Percentiles rank a stretch among this genome's conserved stretches.
phyloP scores from a whole-genome alignment of 1,140 invertebrate species.

The Panagrolaimus sp. region DNA sequence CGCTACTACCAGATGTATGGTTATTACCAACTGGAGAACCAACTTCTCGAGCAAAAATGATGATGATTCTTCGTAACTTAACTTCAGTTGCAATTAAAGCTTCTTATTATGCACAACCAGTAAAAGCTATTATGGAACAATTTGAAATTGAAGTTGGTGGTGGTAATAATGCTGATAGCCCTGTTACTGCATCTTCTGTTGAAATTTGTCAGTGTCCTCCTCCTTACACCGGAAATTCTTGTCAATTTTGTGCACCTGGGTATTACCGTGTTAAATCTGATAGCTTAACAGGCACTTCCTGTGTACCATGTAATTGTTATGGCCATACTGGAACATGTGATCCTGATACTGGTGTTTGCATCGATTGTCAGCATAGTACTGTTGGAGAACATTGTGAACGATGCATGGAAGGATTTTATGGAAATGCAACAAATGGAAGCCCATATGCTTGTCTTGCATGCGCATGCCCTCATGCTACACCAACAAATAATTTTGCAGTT shows the following conservation, averaged over 20 bases:
- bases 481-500: conserved; percentile 71
- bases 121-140: conserved; percentile 62
- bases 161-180: conserved; percentile 29
- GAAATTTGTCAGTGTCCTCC: conserved; percentile 86
- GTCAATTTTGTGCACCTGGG: conserved; percentile 83
- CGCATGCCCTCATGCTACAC: conserved; percentile 82
- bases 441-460: conserved; percentile 88
- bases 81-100: conserved; percentile 76
- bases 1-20: conserved; percentile 67
- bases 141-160: conserved; percentile 52
- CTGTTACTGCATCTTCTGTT: conserved; percentile 68
- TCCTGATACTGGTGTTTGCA: conserved; percentile 80
- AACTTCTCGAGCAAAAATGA: conserved; percentile 78
- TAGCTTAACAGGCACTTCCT: conserved; percentile 74
- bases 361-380: conserved; percentile 83
- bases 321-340: conserved; percentile 83
- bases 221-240: conserved; percentile 80
- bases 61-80: conserved; percentile 79
- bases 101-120: conserved; percentile 72
- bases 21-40: conserved; percentile 61
- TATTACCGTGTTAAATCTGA: conserved; percentile 70
- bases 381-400: conserved; percentile 74
- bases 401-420: conserved; percentile 83
- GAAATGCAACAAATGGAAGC: conserved; percentile 76
- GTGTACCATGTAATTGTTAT: conserved; percentile 79